Evolutionary conservation across 1,140 invertebrate species (phyloP).

Genomic region (Brachionus koreanus): DNA sequence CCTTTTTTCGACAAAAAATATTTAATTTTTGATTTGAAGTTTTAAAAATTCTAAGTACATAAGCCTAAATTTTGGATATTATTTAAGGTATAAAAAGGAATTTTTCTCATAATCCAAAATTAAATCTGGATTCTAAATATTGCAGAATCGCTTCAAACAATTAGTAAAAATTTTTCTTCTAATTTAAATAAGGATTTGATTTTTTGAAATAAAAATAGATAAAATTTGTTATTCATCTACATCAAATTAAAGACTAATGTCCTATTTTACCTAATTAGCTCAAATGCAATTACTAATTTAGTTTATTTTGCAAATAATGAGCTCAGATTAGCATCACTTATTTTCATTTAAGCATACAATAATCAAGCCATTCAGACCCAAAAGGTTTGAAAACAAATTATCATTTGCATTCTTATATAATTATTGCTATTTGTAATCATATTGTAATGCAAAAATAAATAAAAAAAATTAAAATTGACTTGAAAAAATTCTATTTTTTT

Average conservation of each 20-base stretch:
- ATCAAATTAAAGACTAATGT: neutral
- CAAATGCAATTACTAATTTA: neutral
- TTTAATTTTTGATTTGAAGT: slow-evolving; percentile 25
- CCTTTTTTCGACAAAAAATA: slow-evolving; percentile 20
- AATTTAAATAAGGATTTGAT: neutral
- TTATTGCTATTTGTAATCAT: neutral
- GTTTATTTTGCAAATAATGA: neutral
- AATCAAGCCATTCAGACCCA: neutral
- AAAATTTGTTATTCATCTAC: slow-evolving; percentile 6
- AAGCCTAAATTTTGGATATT: neutral
- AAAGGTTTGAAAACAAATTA: neutral
- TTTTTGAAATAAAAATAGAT: neutral
- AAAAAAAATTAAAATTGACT: no score
- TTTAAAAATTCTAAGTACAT: slow-evolving; percentile 9
- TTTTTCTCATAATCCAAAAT: neutral
- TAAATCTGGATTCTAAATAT: neutral
- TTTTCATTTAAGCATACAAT: neutral
- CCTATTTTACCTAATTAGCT: slow-evolving; percentile 10
- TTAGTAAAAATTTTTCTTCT: neutral
- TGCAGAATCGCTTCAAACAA: neutral
- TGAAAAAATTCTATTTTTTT: no score
- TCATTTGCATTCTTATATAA: neutral
- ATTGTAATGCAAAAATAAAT: neutral
- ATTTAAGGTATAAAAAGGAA: neutral
- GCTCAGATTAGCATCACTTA: neutral